These are phyloP conservation scores for Eupithecia exiguata DNA, from an alignment of 2,888 invertebrate genomes.

Conservation along the genomic window DNA sequence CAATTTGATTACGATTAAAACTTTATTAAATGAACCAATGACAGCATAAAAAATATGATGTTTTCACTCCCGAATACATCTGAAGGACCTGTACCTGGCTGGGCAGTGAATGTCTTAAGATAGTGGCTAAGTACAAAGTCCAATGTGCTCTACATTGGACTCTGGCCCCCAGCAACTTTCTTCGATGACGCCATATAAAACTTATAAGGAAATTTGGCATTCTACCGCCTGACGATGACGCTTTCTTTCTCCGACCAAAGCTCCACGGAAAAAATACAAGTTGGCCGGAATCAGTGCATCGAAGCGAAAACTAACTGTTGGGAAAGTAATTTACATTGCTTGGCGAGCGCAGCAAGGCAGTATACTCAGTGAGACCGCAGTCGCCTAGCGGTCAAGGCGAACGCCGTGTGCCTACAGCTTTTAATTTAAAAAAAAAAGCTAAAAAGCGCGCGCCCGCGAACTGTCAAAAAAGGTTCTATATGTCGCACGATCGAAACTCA, in stretches of 20 bases:
- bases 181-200: background rate
- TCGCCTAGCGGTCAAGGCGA: slow-evolving; percentile 79
- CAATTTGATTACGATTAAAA: too few species aligned
- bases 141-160: background rate
- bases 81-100: too few species aligned
- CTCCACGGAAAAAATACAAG: slow-evolving; percentile 50
- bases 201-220: slow-evolving; percentile 6
- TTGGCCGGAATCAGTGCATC: slow-evolving; percentile 77
- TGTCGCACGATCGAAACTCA: slow-evolving; percentile 36
- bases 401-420: slow-evolving; percentile 57
- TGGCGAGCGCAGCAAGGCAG: slow-evolving; percentile 60
- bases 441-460: slow-evolving; percentile 75
- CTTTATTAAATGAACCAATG: too few species aligned
- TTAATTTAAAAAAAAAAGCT: slow-evolving; percentile 58
- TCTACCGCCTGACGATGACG: slow-evolving; percentile 36
- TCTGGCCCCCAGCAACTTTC: background rate
- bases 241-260: slow-evolving; percentile 62
- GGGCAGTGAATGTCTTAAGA: too few species aligned
- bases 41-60: too few species aligned
- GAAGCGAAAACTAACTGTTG: slow-evolving; percentile 81
- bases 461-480: slow-evolving; percentile 64
- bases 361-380: slow-evolving; percentile 74
- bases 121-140: background rate
- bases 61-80: too few species aligned
- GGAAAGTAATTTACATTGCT: slow-evolving; percentile 75